Conservation (phyloP, 2,797 vertebrate species). For the Clarias platycephalus region DNA sequence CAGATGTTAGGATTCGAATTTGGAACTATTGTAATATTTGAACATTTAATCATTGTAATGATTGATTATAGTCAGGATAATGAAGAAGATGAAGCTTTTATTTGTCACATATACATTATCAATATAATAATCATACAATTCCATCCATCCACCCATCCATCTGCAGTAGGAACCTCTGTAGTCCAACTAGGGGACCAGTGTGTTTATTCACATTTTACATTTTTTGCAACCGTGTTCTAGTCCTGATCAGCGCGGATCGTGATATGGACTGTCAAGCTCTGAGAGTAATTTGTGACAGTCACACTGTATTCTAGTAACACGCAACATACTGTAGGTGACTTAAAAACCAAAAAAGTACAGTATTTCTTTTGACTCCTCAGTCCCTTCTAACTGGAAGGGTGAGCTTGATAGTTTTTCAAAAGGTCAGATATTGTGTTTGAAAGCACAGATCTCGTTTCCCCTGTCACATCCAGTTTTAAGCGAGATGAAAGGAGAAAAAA, state of each 20-base stretch:
- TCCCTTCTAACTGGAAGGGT: neutral
- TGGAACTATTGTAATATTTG: neutral
- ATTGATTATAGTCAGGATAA: neutral
- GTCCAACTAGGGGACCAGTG: too few relatives aligned
- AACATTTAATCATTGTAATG: neutral
- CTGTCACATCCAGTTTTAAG: neutral
- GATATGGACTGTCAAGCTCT: neutral
- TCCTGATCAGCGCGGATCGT: neutral
- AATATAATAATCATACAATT: too few relatives aligned
- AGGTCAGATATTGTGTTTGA: neutral
- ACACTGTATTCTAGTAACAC: neutral
- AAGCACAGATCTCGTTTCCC: neutral
- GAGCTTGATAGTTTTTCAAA: neutral
- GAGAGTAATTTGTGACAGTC: neutral
- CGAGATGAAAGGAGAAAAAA: neutral
- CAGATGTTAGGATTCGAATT: neutral
- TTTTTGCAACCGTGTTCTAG: too few relatives aligned
- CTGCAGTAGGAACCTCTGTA: too few relatives aligned
- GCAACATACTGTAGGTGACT: neutral
- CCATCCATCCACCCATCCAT: too few relatives aligned
- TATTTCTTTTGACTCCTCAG: neutral
- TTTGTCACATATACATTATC: neutral
- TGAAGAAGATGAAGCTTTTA: neutral
- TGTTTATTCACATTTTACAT: too few relatives aligned
- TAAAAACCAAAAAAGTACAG: neutral